Evolutionary conservation across 2,888 invertebrate species (phyloP), one percentile per base, ranked within the genome.

Genomic region (Pocota personata): DNA sequence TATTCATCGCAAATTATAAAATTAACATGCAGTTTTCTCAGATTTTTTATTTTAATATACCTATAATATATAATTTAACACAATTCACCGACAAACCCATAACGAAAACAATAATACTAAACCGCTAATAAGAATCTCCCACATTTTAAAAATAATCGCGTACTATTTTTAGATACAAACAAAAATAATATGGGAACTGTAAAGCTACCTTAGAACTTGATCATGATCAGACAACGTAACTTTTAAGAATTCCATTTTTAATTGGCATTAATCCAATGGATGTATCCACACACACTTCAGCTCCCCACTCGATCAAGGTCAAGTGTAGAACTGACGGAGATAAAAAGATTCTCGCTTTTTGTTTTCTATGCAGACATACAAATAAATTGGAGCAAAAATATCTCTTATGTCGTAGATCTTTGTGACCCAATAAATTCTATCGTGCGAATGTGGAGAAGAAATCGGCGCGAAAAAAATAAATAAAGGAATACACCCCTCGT

Each of bases 271-370:
- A 30, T 62, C 72, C 72, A 73, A 52, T 14, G 46, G 43, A 57
- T 46, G 21, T 14, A 40, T 19, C 8, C 12, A 27, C 50, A 27
- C 35, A 58, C 14, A 24, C 10, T 21, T 64, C n/a, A 48, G 32
- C 46, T 16, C 43, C 71, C 40, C 72, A 60, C 19, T 73, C 19
- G 62, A 52, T 73, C 72, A 73, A 62, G 72, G 72, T 62, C 72
- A 62, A 73, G 60, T 50, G 48, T 72, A 48, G 24, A 69, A 72
- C n/a, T 30, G 37, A 24, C 6, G 8, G 50, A 27, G 50, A 67
- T 24, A 35, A 37, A 37, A 58, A 8, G 48, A 21, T 48, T 48
- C 7, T 16, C 1, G 16, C 35, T 32, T 19, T 57, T 32, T 12
- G 10, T 1, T 24, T 24, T 24, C 4, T 4, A 3, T 24, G 24